Conservation (phyloP, 2,113 vertebrate genomes). For the Cavia aperea region DNA sequence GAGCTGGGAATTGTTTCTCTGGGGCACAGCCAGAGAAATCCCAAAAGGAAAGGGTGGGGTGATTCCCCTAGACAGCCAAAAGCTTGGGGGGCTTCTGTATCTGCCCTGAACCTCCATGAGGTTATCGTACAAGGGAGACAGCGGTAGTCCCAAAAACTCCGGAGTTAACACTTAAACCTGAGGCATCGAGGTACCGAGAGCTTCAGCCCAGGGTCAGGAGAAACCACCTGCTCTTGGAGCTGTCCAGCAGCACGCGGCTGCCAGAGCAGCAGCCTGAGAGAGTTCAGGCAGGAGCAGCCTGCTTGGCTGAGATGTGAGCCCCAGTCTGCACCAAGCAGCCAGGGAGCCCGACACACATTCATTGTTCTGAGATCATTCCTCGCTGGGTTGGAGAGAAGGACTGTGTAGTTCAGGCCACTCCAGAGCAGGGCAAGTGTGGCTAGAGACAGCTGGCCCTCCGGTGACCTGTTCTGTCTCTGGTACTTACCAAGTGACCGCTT, state of each 20-base stretch:
- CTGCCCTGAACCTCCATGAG: neutral
- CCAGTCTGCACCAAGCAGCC: neutral
- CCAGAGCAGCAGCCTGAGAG: neutral
- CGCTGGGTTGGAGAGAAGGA: neutral
- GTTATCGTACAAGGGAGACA: neutral
- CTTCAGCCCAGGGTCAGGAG: neutral
- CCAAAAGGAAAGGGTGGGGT: neutral
- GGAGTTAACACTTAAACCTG: neutral
- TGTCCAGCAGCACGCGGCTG: neutral
- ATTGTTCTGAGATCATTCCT: neutral
- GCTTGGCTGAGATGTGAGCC: neutral
- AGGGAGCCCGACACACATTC: neutral
- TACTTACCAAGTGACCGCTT: neutral
- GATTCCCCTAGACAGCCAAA: neutral
- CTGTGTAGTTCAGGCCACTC: neutral
- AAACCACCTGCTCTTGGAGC: neutral
- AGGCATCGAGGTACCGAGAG: neutral
- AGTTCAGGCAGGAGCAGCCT: neutral
- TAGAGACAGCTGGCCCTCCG: neutral
- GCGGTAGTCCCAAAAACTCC: neutral
- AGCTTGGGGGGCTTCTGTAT: neutral
- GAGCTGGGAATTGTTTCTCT: neutral
- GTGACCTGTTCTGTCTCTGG: neutral
- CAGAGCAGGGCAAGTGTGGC: neutral
- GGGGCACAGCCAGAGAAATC: neutral